Conservation (phyloP, 2,888 invertebrate genomes). For the Drosophila mayaguana region DNA sequence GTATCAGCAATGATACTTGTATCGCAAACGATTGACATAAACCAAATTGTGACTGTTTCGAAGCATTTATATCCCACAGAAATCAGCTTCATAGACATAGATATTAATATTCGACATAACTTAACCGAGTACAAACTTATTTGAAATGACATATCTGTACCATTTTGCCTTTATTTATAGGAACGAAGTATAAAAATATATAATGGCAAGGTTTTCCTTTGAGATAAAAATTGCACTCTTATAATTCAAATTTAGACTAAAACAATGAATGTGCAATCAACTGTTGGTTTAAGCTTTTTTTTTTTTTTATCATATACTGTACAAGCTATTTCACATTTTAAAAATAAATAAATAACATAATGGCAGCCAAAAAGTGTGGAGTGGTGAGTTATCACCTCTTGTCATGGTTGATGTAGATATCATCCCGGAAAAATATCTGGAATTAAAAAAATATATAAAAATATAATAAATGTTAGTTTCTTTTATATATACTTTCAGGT, state of each 20-base stretch:
- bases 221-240: constrained; percentile 11
- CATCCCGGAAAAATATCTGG: constrained; percentile 34
- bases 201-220: background rate
- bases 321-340: constrained; percentile 12
- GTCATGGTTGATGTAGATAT: constrained; percentile 30
- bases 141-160: background rate
- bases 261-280: constrained; percentile 4
- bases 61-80: background rate
- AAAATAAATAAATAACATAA: constrained; percentile 24
- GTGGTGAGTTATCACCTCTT: constrained; percentile 31
- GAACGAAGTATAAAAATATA: constrained; percentile 10
- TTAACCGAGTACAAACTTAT: background rate
- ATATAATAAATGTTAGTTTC: background rate
- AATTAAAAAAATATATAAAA: constrained; percentile 35
- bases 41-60: background rate
- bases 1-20: background rate
- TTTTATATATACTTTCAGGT: too few relatives aligned
- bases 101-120: background rate
- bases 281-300: constrained; percentile 5
- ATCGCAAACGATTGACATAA: background rate
- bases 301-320: constrained; percentile 11
- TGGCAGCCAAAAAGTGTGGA: constrained; percentile 27
- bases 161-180: constrained; percentile 1
- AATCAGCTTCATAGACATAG: background rate
- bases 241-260: constrained; percentile 10